Base-by-base conservation (phyloP, 2,113 vertebrate species). In the Mesoclemmys tuberculata region DNA sequence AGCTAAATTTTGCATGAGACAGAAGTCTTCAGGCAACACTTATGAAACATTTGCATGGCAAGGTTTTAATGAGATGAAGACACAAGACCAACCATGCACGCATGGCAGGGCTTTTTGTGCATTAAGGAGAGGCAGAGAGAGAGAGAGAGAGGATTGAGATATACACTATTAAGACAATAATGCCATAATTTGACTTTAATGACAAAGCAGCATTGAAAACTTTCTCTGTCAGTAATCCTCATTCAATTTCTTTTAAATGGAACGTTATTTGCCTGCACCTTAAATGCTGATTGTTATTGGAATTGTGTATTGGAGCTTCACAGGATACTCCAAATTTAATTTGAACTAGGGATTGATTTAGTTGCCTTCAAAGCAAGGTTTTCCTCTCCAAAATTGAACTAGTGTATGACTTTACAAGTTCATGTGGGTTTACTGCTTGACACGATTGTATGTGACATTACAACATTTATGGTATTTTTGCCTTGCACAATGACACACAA, bases 1-100 rank as follows among this genome's bases (percentile, higher is more conserved):
- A 97, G 93, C 96, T 98, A 98, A 97, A 98, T 98, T 98, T 98
- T 98, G 96, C 96, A 98, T 97, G 98, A 98, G 98, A 97, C 97
- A 97, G 94, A 98, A 97, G 95, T 97, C 97, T 98, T 98, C 94
- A 97, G 96, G 97, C 97, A 98, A 97, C 96, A 97, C 91, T 98
- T 98, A 97, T 0, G 90, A 97, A 97, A 97, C 95, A 97, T 98
- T 97, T 98, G 94, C 97, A 98, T 98, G 98, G 95, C 95, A 97
- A 95, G 91, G 92, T 97, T 98, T 98, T 98, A 98, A 98, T 98
- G 97, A 98, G 95, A 98, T 96, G 95, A 97, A 97, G 97, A 97
- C 94, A 97, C 90, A 97, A 98, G 94, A 87, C 90, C 94, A 97
- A 91, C 78, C 82, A 46, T 46, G 46, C 46, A 95, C 61, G 92